Conservation (phyloP, 2,113 vertebrate species). For the Benitochromis conjunctus region DNA sequence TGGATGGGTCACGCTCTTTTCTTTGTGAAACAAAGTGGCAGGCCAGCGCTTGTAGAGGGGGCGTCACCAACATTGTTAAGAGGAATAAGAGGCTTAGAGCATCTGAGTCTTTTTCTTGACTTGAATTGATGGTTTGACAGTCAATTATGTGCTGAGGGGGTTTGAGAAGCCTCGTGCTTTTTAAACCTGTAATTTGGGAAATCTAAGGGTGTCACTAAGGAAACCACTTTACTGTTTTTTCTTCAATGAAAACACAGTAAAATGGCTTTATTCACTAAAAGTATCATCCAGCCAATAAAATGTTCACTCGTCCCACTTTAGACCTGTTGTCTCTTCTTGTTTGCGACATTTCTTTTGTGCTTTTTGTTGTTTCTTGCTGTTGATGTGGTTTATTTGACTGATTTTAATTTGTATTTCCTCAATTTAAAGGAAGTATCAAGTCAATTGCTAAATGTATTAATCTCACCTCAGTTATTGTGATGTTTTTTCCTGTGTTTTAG, state of each 20-base stretch:
- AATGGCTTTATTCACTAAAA: neutral
- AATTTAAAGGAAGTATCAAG: neutral
- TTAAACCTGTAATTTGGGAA: slow-evolving; percentile 7
- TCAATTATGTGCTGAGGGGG: neutral
- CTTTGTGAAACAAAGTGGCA: neutral
- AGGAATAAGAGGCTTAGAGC: neutral
- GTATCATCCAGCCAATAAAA: neutral
- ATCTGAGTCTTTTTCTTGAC: neutral
- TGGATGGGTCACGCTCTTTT: neutral
- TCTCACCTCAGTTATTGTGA: neutral
- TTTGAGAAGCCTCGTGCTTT: neutral
- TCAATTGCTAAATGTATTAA: fast-evolving
- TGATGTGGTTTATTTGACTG: neutral
- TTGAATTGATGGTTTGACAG: neutral
- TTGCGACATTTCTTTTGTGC: neutral
- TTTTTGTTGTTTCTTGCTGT: neutral
- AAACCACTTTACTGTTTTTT: neutral
- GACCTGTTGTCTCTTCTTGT: neutral
- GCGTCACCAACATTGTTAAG: neutral
- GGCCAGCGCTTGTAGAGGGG: neutral
- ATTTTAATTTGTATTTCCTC: fast-evolving
- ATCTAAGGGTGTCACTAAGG: neutral
- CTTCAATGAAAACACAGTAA: neutral
- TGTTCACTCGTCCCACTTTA: neutral
- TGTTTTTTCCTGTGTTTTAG: neutral